phyloP scores from a whole-genome alignment of 1,140 invertebrate species.

The Dinoponera quadriceps region DNA sequence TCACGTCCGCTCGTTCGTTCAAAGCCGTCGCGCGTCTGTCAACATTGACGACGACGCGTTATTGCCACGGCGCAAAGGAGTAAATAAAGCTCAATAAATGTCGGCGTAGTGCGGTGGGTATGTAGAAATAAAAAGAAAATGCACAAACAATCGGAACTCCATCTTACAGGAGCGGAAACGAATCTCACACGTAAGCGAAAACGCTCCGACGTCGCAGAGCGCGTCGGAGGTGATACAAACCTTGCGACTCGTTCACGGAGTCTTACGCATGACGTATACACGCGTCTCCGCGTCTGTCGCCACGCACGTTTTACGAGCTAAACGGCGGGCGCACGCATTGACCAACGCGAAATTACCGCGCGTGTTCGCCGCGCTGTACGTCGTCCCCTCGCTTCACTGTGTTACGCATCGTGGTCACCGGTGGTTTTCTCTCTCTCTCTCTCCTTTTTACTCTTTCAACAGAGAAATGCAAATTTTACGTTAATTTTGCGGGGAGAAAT shows the following conservation, averaged over 20 bases:
- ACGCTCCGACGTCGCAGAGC: not conserved
- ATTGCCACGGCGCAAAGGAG: not conserved
- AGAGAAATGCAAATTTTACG: slow-evolving; percentile 43
- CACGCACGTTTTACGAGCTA: slow-evolving; percentile 66
- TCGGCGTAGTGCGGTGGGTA: not conserved
- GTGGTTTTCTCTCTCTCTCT: slow-evolving; percentile 19
- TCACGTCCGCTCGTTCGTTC: not conserved
- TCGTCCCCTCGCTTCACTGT: slow-evolving; percentile 44
- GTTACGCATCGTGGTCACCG: slow-evolving; percentile 10
- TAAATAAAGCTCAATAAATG: not conserved
- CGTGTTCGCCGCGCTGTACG: slow-evolving; percentile 43
- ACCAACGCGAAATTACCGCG: slow-evolving; percentile 65
- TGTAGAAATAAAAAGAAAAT: too few relatives aligned
- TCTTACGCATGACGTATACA: slow-evolving; percentile 29
- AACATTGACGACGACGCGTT: not conserved
- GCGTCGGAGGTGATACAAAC: not conserved
- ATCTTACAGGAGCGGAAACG: not conserved
- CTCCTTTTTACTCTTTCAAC: slow-evolving; percentile 39
- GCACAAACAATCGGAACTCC: too few relatives aligned
- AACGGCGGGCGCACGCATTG: slow-evolving; percentile 58
- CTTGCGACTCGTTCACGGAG: slow-evolving; percentile 23
- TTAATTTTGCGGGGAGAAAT: not conserved
- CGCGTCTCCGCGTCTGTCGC: slow-evolving; percentile 52
- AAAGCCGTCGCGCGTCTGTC: not conserved
- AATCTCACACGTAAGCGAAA: slow-evolving; percentile 11